Percentiles rank a stretch among this genome's conserved stretches.
Conservation (phyloP, 64 coral and sea anemone species). For the Montipora sp. region DNA sequence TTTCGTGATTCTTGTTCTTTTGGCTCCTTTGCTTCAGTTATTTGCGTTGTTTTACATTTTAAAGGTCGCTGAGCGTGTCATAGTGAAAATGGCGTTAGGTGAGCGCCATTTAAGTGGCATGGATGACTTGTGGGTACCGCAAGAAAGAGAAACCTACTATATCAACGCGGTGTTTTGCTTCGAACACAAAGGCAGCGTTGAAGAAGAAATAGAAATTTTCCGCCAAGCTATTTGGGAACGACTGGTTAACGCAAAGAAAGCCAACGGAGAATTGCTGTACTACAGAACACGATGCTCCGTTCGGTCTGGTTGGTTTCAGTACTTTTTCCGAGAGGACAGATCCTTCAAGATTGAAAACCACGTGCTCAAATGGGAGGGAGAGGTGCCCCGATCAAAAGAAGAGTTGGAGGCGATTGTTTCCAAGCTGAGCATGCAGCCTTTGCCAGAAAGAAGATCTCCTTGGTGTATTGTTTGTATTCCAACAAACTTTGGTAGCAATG, state of each 20-base stretch:
- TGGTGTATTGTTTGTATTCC: constrained; percentile 86
- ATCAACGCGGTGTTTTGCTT: constrained; percentile 56
- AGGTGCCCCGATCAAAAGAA: constrained; percentile 69
- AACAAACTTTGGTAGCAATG: constrained; percentile 71
- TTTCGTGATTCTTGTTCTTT: not conserved
- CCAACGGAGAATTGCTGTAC: constrained; percentile 53
- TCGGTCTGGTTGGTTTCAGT: constrained; percentile 82
- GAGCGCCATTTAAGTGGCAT: constrained; percentile 57
- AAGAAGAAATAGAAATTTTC: constrained; percentile 51
- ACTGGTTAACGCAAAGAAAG: constrained; percentile 57
- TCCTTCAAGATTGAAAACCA: constrained; percentile 87
- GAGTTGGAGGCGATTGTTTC: constrained; percentile 81
- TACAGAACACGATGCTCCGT: constrained; percentile 67
- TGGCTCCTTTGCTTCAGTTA: constrained; percentile 41
- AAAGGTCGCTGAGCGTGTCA: constrained; percentile 56
- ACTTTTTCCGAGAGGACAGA: constrained; percentile 86
- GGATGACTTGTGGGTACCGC: constrained; percentile 73
- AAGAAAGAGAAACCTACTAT: not conserved
- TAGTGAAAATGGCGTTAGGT: constrained; percentile 2
- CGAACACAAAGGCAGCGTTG: constrained; percentile 12
- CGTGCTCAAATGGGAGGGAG: constrained; percentile 73
- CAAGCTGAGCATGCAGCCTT: constrained; percentile 51
- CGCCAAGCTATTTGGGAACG: constrained; percentile 56
- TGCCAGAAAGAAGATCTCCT: constrained; percentile 53
- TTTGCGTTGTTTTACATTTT: constrained; percentile 61